Base-by-base conservation (phyloP, 1,140 invertebrate species). In the Riptortus pedestris region DNA sequence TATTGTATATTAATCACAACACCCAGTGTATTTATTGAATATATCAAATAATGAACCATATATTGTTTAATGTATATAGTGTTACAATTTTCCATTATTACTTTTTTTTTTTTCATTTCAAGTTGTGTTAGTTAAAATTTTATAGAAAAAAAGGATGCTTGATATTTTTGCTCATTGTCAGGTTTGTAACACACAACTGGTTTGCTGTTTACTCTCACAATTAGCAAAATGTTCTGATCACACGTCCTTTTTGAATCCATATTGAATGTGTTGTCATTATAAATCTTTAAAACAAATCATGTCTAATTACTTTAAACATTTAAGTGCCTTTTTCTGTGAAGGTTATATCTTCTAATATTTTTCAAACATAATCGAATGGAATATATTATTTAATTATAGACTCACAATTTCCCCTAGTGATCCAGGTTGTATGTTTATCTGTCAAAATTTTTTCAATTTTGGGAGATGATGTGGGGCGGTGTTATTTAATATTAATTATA, bases 261-360 rank as follows among this genome's bases (percentile, higher is more conserved):
- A 24, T 22, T 24, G 24, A 24, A 24, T 24, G 24, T 24, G 20
- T 55, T 55, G 26, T 55, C 24, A 55, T 55, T 24, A 24, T 24
- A 24, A 24, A 24, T 55, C 51, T 24, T 22, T 16, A 24, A 16
- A 24, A 24, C 22, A 55, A 55, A 55, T 20, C 51, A 24, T 55
- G 51, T 55, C 51, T 55, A 24, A 26, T 55, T 55, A 55, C 51
- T 59, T 59, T 59, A 38, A 59, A 59, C 33, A 59, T 59, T 59
- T 59, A 59, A 59, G 57, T 59, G 57, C 57, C 57, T 59, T 59
- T 29, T 29, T 59, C n/a, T 29, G 28, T 59, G 57, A 59, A 59
- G 51, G 51, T 55, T 55, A 55, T 55, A 24, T 7, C 31, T 7
- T 55, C 20, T 55, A 55, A 55, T 26, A 55, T 26, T 55, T 55